Base-by-base conservation (phyloP, 2,888 invertebrate genomes). In the Noctua fimbriata region DNA sequence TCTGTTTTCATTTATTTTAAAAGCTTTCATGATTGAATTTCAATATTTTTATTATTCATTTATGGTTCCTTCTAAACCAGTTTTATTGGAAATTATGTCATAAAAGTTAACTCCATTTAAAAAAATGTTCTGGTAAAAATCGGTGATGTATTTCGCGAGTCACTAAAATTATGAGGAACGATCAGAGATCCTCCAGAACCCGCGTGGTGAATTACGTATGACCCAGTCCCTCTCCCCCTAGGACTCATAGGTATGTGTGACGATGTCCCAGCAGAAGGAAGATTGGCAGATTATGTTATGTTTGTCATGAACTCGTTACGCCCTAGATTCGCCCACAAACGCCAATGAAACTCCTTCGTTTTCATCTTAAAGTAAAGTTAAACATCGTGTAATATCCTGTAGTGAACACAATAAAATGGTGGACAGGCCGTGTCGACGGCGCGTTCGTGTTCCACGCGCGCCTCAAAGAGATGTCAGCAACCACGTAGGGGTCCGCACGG, bases 331-430 rank as follows among this genome's bases (percentile, higher is more conserved):
- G 18, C 7, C 12, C 52, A 5, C 2, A 12, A 18, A 69, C 28
- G 6, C 4, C 69, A 47, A 60, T 32, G 28, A 69, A 52, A n/a
- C 36, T 36, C 14, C 32, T 44, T 32, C 9, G 44, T 67, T 71
- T 66, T 47, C 49, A 69, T 14, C 18, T 67, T 24, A 24, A 32
- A 47, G 32, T 12, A 16, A 36, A 70, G 7, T 7, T 18, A 36
- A 73, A 69, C 58, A 21, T 71, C 10, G n/a, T 28, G 67, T 82
- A 82, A 83, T 82, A 83, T 82, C 73, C 83, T 60, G 82, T 44
- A 71, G 36, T 67, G 58, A n/a, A 66, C 55, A 60, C 65, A 83
- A 83, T 70, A 70, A 60, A 52, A 32, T 1, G 12, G 32, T 36
- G 71, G 44, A 36, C 78, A n/a, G n/a, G n/a, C n/a, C n/a, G n/a